Evolutionary conservation across 2,113 vertebrate species (phyloP).

Genomic region (Phaethornis superciliosus): DNA sequence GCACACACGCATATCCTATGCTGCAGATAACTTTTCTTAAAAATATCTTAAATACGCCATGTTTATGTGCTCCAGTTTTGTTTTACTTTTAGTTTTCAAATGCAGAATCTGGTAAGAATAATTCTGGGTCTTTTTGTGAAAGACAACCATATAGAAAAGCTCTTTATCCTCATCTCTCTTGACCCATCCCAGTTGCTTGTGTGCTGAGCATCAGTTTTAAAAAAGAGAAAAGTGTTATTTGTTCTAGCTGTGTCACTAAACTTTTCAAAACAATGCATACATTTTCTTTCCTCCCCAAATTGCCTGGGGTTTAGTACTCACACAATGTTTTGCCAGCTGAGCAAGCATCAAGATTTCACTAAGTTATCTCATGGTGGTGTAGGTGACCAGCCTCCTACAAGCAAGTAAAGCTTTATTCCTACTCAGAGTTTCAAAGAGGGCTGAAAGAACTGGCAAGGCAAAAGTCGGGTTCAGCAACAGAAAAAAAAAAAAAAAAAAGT

Average conservation of each 20-base stretch:
- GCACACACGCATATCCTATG: rapidly evolving
- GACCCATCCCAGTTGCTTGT: not conserved
- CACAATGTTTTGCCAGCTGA: not conserved
- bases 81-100: not conserved
- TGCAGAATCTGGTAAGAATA: not conserved
- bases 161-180: not conserved
- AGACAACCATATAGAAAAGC: not conserved
- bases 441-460: not conserved
- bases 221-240: rapidly evolving
- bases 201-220: not conserved
- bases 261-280: not conserved
- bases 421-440: not conserved
- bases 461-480: not conserved
- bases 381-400: no score
- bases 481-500: not conserved
- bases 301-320: not conserved
- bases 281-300: not conserved
- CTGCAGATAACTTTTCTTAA: not conserved
- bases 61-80: not conserved
- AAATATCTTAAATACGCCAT: not conserved
- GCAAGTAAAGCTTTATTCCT: not conserved
- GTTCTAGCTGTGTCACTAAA: not conserved
- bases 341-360: not conserved
- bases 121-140: not conserved
- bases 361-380: rapidly evolving